These are phyloP conservation scores for Triplophysa rosa DNA, from an alignment of 2,113 vertebrate species.

Conservation along the genomic window DNA sequence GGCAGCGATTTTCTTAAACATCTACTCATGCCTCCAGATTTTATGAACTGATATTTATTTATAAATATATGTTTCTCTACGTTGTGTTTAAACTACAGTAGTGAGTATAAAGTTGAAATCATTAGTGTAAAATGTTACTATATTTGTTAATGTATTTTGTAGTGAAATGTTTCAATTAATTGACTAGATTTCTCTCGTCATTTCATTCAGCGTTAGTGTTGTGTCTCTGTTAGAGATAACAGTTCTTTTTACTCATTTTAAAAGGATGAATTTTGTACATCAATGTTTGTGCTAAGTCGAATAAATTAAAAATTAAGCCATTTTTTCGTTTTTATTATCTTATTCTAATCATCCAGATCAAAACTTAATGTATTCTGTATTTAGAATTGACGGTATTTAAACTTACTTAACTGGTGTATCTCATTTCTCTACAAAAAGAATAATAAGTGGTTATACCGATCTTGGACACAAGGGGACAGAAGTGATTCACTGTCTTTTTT, in stretches of 20 bases:
- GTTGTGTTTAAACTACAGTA: neutral
- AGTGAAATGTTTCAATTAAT: neutral
- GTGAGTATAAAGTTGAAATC: neutral
- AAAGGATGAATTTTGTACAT: neutral
- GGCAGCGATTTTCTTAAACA: neutral
- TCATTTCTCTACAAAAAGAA: too few relatives aligned
- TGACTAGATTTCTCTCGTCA: neutral
- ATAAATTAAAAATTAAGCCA: neutral
- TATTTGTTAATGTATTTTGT: neutral
- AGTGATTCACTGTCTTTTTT: constrained; percentile 17
- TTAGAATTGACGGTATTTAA: too few relatives aligned
- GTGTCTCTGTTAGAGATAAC: neutral
- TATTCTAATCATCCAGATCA: too few relatives aligned
- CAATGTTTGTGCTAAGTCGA: neutral
- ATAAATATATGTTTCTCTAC: neutral
- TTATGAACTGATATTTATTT: neutral
- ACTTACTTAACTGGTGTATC: neutral
- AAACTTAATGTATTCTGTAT: too few relatives aligned
- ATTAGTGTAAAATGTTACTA: neutral
- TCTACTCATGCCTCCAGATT: neutral
- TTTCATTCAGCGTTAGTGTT: neutral
- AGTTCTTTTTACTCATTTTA: neutral
- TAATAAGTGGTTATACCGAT: neutral
- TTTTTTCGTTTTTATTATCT: neutral
- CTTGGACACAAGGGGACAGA: constrained; percentile 11